Base-by-base conservation (phyloP, 37 sponge, comb jelly and placozoan species). In the Axinella damicornis region DNA sequence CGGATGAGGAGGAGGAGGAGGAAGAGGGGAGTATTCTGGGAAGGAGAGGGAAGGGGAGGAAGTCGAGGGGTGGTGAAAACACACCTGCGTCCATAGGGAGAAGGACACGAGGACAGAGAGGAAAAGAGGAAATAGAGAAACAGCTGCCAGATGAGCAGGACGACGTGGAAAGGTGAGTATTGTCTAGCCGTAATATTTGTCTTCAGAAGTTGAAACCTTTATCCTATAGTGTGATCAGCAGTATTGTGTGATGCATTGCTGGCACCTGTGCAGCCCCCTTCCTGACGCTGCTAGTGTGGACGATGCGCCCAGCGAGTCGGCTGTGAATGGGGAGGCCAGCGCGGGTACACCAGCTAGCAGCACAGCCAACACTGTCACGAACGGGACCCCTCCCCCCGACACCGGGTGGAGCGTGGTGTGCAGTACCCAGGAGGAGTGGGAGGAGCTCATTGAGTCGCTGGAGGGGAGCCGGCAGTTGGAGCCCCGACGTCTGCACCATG, bases 341-440 rank as follows among this genome's bases (percentile, higher is more conserved):
- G n/a, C n/a, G n/a, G 46, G 9, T 9, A 46, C 46, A 46, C 46
- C 46, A 46, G 46, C 6, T 9, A 46, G 46, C 46, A 46, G 46
- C 46, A 46, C 46, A 46, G 46, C 46, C 9, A 46, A 46, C 46
- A 9, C 9, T 4, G 46, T 46, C 9, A 9, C 9, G 6, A 46
- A 46, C 9, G 46, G 46, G 46, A 46, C 46, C 9, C 46, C 46
- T 9, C 46, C 46, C 9, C 46, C 46, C 4, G 46, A 15, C 40
- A 69, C 70, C 9, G 84, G 84, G 16, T 92, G 96, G 93, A 61
- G 35, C 14, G 64, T 95, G 4, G 90, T 87, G 55, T 92, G 93
- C 55, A 60, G 59, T 24, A 88, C 87, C 31, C 54, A 35, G 30
- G 93, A 92, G 71, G 96, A 95, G 66, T 95, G 96, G 96, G 66